phyloP scores from a whole-genome alignment of 1,140 invertebrate genomes.

The Dysdera silvatica region DNA sequence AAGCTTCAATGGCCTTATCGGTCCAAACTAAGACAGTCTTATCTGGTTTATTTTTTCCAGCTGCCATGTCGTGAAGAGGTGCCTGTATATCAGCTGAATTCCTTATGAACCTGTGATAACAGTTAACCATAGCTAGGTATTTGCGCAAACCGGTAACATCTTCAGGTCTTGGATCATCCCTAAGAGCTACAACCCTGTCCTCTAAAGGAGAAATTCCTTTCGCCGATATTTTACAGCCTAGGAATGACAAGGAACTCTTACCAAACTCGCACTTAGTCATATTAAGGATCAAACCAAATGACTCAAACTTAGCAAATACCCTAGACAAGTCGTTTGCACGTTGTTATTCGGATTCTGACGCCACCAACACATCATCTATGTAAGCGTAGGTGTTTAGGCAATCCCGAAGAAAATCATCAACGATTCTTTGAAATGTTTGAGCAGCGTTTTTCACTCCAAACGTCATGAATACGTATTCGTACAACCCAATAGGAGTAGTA shows the following conservation, averaged over 20 bases:
- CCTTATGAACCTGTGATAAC: slow-evolving; percentile 34
- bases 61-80: no score
- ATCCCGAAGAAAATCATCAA: slow-evolving; percentile 1
- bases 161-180: slow-evolving; percentile 32
- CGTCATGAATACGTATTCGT: slow-evolving; percentile 16
- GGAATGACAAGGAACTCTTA: background rate
- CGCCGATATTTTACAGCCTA: background rate
- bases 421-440: slow-evolving; percentile 14
- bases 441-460: slow-evolving; percentile 28
- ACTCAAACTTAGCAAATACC: slow-evolving; percentile 39
- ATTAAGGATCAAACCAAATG: slow-evolving; percentile 38
- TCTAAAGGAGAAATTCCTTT: slow-evolving; percentile 17
- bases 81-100: background rate
- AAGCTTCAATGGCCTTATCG: slow-evolving; percentile 33
- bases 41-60: background rate
- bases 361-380: slow-evolving; percentile 49
- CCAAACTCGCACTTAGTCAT: slow-evolving; percentile 25
- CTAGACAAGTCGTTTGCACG: slow-evolving; percentile 40
- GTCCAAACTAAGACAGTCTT: slow-evolving; percentile 21
- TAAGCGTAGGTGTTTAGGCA: background rate
- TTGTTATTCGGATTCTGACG: slow-evolving; percentile 35
- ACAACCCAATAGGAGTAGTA: slow-evolving; percentile 15
- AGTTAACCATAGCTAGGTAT: slow-evolving; percentile 43
- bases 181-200: slow-evolving; percentile 2
- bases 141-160: slow-evolving; percentile 37